Evolutionary conservation across 92 coral and sea anemone genomes (phyloP), one percentile per base, ranked within the genome.

Genomic region (Chrysogorgia sp.): DNA sequence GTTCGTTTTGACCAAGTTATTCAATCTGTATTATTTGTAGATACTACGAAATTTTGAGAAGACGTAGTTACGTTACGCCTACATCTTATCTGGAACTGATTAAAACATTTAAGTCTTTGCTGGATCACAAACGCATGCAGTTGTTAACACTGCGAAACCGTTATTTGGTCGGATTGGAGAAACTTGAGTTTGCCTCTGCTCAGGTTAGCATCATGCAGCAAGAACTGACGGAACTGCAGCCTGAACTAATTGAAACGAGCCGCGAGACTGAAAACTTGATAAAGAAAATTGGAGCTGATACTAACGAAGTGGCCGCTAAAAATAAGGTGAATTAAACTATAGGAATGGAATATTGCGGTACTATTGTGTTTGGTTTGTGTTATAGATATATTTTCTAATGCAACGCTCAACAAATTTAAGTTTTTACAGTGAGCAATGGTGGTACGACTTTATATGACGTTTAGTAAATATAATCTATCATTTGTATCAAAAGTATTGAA

Each of bases 41-140:
- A 70, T 94, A 85, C 79, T 91, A 45, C 45, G 96, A 83, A 22
- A 83, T 94, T 20, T 85, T 94, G 10, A 87, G 92, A 71, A 90
- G 98, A 72, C 98, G 86, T 25, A 86, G 88, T 82, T 94, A 94
- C 89, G 98, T 94, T 85, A 94, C 98, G 9, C 98, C 98, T 68
- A 94, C 98, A 82, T 94, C 98, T 76, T 94, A 94, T 24, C 88
- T 94, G 29, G 98, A 94, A 52, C 89, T 94, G 52, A 94, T 94
- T 50, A 90, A 88, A 66, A 91, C 98, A 1, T 94, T 94, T 82
- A 94, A 94, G 87, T 87, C 98, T 41, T 81, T 94, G 50, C 90
- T 94, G 3, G 91, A 83, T n/a, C 86, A 80, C 64, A 94, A 91
- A 75, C 82, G 98, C 45, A 82, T 91, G 69, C 97, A 91, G 81